phyloP scores from a whole-genome alignment of 1,140 invertebrate genomes.

The Drosophila cardini region DNA sequence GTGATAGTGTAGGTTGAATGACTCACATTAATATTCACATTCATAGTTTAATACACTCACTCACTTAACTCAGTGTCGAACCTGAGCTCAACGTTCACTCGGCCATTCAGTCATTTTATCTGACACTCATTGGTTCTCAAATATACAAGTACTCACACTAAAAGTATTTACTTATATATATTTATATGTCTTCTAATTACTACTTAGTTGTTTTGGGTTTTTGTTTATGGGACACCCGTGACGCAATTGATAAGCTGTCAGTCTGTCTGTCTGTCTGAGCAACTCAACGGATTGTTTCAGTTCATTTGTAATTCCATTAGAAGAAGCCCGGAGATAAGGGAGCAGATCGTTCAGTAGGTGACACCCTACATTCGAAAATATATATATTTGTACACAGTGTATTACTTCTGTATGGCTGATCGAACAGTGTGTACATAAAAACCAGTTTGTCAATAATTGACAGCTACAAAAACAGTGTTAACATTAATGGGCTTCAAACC shows the following conservation, averaged over 20 bases:
- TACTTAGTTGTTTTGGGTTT: constrained; percentile 6
- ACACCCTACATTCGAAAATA: constrained; percentile 26
- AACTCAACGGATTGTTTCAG: constrained; percentile 18
- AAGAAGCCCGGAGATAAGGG: constrained; percentile 18
- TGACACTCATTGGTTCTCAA: constrained; percentile 5
- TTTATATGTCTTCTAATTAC: constrained; percentile 21
- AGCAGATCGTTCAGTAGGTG: constrained; percentile 45
- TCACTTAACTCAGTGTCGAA: constrained; percentile 2
- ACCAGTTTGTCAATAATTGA: constrained; percentile 76
- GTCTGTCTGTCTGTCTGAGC: constrained; percentile 22
- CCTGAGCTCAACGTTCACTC: constrained; percentile 37
- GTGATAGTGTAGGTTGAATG: constrained; percentile 33
- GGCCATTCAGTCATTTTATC: constrained; percentile 27
- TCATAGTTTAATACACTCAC: background rate
- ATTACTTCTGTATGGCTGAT: constrained; percentile 1
- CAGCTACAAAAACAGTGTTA: constrained; percentile 73
- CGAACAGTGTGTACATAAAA: constrained; percentile 27
- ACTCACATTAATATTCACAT: constrained; percentile 41
- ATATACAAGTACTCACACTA: background rate
- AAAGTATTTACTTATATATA: constrained; percentile 4
- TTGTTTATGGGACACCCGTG: constrained; percentile 33
- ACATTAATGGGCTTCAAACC: constrained; percentile 56
- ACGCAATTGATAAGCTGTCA: constrained; percentile 67
- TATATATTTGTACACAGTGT: background rate
- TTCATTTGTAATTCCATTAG: constrained; percentile 49